These are phyloP conservation scores for Leguminivora glycinivorella DNA, from an alignment of 1,140 invertebrate genomes.

Conservation along the genomic window DNA sequence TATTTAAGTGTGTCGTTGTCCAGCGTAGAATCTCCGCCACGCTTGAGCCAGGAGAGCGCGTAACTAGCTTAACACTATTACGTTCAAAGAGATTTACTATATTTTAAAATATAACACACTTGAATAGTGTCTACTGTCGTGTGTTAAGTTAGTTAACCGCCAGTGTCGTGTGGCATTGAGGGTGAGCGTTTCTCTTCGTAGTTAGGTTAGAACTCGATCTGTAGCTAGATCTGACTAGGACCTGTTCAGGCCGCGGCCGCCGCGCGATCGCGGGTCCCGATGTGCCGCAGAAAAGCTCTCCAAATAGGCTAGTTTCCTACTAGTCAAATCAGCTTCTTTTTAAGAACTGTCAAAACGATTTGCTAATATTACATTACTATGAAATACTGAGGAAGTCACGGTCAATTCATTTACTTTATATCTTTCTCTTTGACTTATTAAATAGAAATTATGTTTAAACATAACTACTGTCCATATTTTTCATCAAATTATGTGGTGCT, in stretches of 20 bases:
- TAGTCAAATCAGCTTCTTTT: too few relatives aligned
- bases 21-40: constrained; percentile 13
- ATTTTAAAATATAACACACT: background rate
- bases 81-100: background rate
- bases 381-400: too few relatives aligned
- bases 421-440: too few relatives aligned
- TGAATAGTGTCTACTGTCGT: background rate
- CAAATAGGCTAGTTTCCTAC: too few relatives aligned
- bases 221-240: constrained; percentile 44
- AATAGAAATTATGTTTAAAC: too few relatives aligned
- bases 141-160: constrained; percentile 11
- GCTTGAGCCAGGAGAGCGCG: background rate
- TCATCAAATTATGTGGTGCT: too few relatives aligned
- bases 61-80: background rate
- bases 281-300: too few relatives aligned
- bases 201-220: constrained; percentile 44
- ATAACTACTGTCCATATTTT: too few relatives aligned
- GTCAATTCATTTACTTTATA: too few relatives aligned
- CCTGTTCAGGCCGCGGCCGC: constrained; percentile 33
- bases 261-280: background rate
- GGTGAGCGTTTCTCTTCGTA: constrained; percentile 38
- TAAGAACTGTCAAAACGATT: too few relatives aligned
- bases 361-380: too few relatives aligned
- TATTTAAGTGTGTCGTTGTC: constrained; percentile 16
- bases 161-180: background rate